Evolutionary conservation across 2,888 invertebrate species (phyloP).

Genomic region (Hyles lineata): DNA sequence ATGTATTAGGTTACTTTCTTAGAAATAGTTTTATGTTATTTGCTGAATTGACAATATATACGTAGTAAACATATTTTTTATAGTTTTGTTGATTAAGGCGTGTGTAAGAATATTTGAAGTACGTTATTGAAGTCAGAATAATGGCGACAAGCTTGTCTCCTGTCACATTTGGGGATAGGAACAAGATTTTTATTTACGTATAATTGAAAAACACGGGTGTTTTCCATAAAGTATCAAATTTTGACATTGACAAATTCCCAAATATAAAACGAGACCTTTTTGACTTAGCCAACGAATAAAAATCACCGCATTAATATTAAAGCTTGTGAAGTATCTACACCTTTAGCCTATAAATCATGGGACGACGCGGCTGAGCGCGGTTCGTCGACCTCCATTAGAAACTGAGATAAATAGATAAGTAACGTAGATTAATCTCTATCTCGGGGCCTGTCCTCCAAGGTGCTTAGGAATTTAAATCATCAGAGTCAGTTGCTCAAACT

Average conservation of each 20-base stretch:
- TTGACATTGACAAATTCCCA: not conserved
- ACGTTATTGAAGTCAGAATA: too few relatives aligned
- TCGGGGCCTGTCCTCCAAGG: constrained; percentile 16
- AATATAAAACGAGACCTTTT: not conserved
- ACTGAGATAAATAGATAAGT: constrained; percentile 29
- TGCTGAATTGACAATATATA: too few relatives aligned
- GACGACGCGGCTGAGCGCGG: constrained; percentile 4
- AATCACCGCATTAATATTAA: constrained; percentile 22
- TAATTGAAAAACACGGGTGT: too few relatives aligned
- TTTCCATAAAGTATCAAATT: not conserved
- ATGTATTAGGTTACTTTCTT: constrained; percentile 8
- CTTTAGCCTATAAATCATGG: constrained; percentile 18
- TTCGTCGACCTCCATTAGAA: constrained; percentile 26
- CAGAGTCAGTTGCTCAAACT: constrained; percentile 24
- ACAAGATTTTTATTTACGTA: too few relatives aligned
- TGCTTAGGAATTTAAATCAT: constrained; percentile 28
- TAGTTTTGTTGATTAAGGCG: not conserved
- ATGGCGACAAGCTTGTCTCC: too few relatives aligned
- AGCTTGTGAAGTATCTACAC: constrained; percentile 18
- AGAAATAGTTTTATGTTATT: not conserved
- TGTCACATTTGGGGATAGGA: too few relatives aligned
- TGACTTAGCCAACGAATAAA: constrained; percentile 20
- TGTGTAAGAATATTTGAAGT: not conserved
- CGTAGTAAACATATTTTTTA: not conserved
- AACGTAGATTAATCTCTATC: constrained; percentile 27